Percentiles rank a stretch among this genome's conserved stretches.
Evolutionary conservation across 2,797 vertebrate species (phyloP).

Genomic region (Silurus aristotelis): DNA sequence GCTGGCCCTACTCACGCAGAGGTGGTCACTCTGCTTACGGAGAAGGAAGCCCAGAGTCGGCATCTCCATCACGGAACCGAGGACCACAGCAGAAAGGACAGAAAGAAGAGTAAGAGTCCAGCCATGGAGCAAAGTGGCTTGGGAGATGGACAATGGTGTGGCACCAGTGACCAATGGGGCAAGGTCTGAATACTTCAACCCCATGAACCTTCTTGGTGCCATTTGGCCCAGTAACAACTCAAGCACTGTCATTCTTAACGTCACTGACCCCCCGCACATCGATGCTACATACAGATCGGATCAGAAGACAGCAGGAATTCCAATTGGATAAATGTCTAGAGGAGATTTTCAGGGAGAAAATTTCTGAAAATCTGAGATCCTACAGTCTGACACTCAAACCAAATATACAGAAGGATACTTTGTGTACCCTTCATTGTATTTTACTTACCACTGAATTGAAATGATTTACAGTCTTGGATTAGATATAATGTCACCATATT

Average conservation of each 20-base stretch:
- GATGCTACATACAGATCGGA: conserved; percentile 27
- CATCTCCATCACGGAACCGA: conserved; percentile 32
- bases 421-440: not conserved
- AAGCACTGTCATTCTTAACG: conserved; percentile 51
- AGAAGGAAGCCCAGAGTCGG: conserved; percentile 43
- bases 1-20: conserved; percentile 40
- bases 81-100: conserved; percentile 11
- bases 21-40: conserved; percentile 14
- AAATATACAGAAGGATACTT: not conserved
- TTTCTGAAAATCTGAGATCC: not conserved
- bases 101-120: conserved; percentile 19
- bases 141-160: conserved; percentile 41
- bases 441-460: not conserved
- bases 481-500: not conserved
- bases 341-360: not conserved
- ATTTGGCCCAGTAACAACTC: conserved; percentile 44
- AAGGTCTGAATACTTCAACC: conserved; percentile 12
- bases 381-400: not conserved
- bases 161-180: conserved; percentile 9
- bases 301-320: not conserved
- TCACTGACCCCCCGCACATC: conserved; percentile 50
- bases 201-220: conserved; percentile 31
- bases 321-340: not conserved
- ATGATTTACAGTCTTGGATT: not conserved
- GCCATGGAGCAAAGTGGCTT: conserved; percentile 52